Evolutionary conservation across 2,113 vertebrate genomes (phyloP), one percentile per base, ranked within the genome.

Genomic region (Odobenus rosmarus): DNA sequence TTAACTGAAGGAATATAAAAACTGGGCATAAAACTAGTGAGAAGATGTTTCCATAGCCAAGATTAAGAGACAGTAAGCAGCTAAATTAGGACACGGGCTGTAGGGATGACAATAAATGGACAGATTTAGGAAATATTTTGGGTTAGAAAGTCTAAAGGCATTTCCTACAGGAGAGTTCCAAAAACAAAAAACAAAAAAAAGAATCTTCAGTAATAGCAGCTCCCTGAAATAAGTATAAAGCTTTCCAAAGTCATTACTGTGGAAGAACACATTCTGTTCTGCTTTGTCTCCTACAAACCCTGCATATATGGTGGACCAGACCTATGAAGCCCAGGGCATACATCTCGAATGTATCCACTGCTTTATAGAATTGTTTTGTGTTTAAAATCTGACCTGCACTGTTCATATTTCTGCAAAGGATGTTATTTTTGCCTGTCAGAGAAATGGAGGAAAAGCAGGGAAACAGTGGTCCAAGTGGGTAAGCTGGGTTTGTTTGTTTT

Each of bases 241-340:
- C 10, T 33, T 59, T 49, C 57, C 49, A 10, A 26, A 31, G 24
- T 82, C 42, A 24, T 28, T 42, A 11, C 39, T 33, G 23, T 19
- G 31, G 39, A 74, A 74, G 55, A 67, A 46, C 39, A 15, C n/a
- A 21, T 3, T 24, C 26, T 36, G 31, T 28, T 77, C 61, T 13
- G 26, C n/a, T 76, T 36, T 39, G 74, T 53, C 14, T 39, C 64
- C 64, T 16, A 16, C 1, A 53, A 18, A 19, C 24, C 49, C 53
- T 7, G 31, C 67, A 42, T 21, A 0, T 4, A 15, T 4, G 11
- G 86, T 49, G 14, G 39, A 19, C 28, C 14, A 13, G 74, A 39
- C 28, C 7, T 33, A 0, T 4, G 49, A 36, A 28, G 26, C 39
- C 36, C 83, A 59, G 67, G 39, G 59, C 0, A 0, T 12, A 24